Evolutionary conservation across 2,113 vertebrate species (phyloP), one percentile per base, ranked within the genome.

Genomic region (Myrmecophaga tridactyla): DNA sequence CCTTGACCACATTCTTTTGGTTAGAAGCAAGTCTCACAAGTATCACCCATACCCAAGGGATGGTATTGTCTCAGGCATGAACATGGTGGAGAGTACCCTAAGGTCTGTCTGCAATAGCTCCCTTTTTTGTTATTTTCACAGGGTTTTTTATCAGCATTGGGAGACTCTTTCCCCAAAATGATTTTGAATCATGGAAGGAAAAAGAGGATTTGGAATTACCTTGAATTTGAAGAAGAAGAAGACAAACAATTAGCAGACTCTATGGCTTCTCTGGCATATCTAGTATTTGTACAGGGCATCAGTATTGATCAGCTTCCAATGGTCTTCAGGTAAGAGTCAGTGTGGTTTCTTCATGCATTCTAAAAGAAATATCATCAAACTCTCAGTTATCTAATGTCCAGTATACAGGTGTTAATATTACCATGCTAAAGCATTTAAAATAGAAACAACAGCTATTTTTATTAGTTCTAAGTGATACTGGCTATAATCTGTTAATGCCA

Each of bases 201-300:
- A 97, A 98, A 87, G 80, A 94, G 67, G 4, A 92, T 4, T 4
- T 98, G 98, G 98, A 96, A 98, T 89, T 97, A 97, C 92, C 97
- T 56, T 86, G 99, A 99, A 86, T 94, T 98, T 86, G 93, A 97
- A 7, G 98, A 98, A 34, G 98, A 98, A 72, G 98, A 98, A 65
- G 78, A 1, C 67, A 98, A 98, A 75, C 97, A 99, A 63, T 97
- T 97, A 0, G 97, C 95, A 6, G 99, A 99, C 86, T 98, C 99
- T 11, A 96, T 98, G 97, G 99, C 99, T 3, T 99, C 99, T 95
- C 96, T 99, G 94, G 98, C 99, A 3, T 99, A 99, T 75, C 97
- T 99, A n/a, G 89, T 99, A 31, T 99, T 99, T 98, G 99, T 99
- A 87, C 99, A 99, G 88, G 98, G 98, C 90, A 98, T 99, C 87